Base-by-base conservation (phyloP, 2,888 invertebrate genomes). In the Torymus tubicola region DNA sequence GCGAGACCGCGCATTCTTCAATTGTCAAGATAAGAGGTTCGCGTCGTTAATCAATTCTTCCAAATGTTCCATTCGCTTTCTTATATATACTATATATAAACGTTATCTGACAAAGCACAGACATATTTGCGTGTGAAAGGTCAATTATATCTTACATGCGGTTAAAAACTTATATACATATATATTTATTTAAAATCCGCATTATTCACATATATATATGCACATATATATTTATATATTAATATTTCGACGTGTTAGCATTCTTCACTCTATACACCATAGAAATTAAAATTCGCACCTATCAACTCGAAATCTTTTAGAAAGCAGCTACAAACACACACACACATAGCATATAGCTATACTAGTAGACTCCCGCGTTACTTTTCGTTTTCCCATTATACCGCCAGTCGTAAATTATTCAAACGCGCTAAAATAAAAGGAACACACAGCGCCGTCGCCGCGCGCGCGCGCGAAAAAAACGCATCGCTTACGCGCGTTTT, bases 341-440 rank as follows among this genome's bases (percentile, higher is more conserved):
- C 4, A 57, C 2, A 21, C 2, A 21, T 21, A 21, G 53, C 2
- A 21, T 21, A 4, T 14, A 14, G 3, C 3, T 13, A 11, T 24
- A 31, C 57, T 73, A 79, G 78, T 42, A 14, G 14, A 5, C 31
- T 50, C n/a, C 12, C 24, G 24, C 52, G 42, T 16, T 10, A 18
- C 42, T 42, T 12, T 53, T 63, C 58, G 16, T 13, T 50, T 58
- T 57, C 18, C 57, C 58, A 5, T 13, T 65, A 58, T 61, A 73
- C 73, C 61, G 42, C 21, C 8, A 63, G 61, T 61, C 24, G 67
- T 69, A 73, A 79, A 79, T 79, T 79, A 79, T 79, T 73, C 13
- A 63, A 79, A 79, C 64, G 42, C 16, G 70, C 5, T 16, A 70
- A 70, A 70, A 42, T 4, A 31, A 61, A 63, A 31, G 18, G 58